Evolutionary conservation across 2,797 vertebrate genomes (phyloP).

Genomic region (Schizopygopsis malacanthus): DNA sequence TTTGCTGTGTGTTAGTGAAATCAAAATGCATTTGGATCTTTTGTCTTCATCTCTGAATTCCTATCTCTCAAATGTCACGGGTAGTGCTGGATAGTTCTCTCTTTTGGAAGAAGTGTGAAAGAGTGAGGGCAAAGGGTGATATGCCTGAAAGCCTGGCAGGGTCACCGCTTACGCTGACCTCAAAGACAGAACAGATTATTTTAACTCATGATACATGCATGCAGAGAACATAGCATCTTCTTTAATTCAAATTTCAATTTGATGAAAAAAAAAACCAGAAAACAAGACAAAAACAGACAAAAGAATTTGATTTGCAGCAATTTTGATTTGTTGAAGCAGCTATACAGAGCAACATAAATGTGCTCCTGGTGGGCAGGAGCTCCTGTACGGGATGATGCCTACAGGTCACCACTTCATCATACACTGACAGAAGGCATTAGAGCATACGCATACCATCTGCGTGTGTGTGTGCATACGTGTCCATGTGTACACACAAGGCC

Average conservation of each 20-base stretch:
- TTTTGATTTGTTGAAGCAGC: background rate
- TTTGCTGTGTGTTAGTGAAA: background rate
- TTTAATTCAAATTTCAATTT: background rate
- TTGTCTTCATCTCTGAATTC: background rate
- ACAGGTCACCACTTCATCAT: conserved; percentile 75
- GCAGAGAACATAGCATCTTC: background rate
- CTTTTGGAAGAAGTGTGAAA: background rate
- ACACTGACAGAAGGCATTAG: conserved; percentile 74
- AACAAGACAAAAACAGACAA: background rate
- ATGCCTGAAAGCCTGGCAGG: background rate
- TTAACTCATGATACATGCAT: background rate
- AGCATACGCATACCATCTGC: conserved; percentile 84
- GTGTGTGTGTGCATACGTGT: conserved; percentile 68
- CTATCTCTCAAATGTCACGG: background rate
- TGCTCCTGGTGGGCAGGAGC: conserved; percentile 71
- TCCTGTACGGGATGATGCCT: conserved; percentile 67
- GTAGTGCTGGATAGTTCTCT: background rate
- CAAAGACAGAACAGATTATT: background rate
- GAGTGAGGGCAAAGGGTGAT: conserved; percentile 15
- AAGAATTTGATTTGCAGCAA: background rate
- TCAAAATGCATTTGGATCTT: background rate
- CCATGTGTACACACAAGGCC: conserved; percentile 64
- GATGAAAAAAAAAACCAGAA: background rate
- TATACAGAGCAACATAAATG: conserved; percentile 39
- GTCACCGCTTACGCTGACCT: background rate